Percentiles rank a stretch among this genome's conserved stretches.
These are phyloP conservation scores for Vidua macroura DNA, from an alignment of 2,113 vertebrate genomes.

Conservation along the genomic window DNA sequence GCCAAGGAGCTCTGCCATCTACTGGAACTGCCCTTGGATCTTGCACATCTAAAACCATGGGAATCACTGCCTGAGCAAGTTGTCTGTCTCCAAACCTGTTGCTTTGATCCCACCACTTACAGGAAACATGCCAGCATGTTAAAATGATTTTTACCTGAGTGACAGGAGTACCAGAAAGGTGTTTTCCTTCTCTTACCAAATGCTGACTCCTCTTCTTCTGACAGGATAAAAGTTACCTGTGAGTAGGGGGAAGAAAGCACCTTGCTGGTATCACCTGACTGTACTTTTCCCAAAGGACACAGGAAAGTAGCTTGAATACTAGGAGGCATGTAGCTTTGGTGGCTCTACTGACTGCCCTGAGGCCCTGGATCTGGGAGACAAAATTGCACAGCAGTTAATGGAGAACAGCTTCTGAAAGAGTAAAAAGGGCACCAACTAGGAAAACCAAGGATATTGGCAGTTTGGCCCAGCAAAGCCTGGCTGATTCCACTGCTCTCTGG, in stretches of 20 bases:
- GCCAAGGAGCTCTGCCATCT: background rate
- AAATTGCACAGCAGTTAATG: background rate
- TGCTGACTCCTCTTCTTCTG: background rate
- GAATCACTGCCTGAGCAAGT: background rate
- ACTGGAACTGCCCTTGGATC: background rate
- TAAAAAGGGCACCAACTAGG: background rate
- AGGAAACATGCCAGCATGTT: background rate
- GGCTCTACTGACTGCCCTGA: background rate
- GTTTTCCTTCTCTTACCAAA: background rate
- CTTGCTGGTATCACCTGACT: background rate
- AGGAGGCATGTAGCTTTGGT: background rate
- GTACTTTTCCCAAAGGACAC: background rate
- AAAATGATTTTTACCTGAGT: background rate
- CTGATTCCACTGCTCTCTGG: background rate
- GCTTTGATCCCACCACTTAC: background rate
- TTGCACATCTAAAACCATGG: background rate
- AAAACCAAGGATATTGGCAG: background rate
- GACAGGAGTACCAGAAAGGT: background rate
- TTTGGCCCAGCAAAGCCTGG: background rate
- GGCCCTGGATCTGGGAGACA: background rate
- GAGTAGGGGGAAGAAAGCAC: background rate
- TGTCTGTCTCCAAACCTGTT: background rate
- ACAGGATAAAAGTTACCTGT: background rate
- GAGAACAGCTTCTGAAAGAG: background rate
- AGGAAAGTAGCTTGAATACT: background rate